Base-by-base conservation (phyloP, 2,888 invertebrate genomes). In the Pristionchus mayeri region DNA sequence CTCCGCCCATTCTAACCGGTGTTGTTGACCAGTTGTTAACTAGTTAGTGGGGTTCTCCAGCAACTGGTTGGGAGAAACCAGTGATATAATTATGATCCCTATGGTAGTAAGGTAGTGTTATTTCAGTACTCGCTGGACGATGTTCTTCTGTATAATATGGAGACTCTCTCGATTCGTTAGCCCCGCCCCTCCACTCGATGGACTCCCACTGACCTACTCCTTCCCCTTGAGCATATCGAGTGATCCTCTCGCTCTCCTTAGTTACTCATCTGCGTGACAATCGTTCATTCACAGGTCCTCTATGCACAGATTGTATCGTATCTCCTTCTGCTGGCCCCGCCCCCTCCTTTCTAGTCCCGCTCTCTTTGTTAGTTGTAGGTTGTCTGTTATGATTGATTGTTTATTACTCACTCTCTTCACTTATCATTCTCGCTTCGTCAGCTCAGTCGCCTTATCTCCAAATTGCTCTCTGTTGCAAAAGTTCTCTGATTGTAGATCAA, bases 231-330 rank as follows among this genome's bases (percentile, higher is more conserved):
- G 34, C 71, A 71, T 71, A 71, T 71, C 71, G 40, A 44, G 18
- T 71, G 21, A 40, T 37, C 13, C 0, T 21, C 16, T 54, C 54
- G 4, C 4, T 16, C 40, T 21, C 71, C 71, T 24, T 71, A 71
- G 37, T 44, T 44, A 44, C 40, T n/a, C n/a, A 71, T 71, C 37
- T n/a, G 44, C 40, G 71, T 71, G 71, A 71, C 44, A 37, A 44
- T 40, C 44, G 40, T 37, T 21, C 44, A 71, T 37, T n/a, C 24
- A 21, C 37, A 37, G 71, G 40, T 71, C 71, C n/a, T 71, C 27
- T 71, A 71, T 71, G 71, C 71, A 71, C 71, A 71, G 44, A 71
- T 71, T 71, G 71, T 71, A 71, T n/a, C 40, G 2, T 71, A 71
- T 71, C n/a, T 11, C 71, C 3, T 44, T n/a, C 24, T 18, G 34